phyloP scores from a whole-genome alignment of 2,888 invertebrate species.

The Listrodromus nycthemerus region DNA sequence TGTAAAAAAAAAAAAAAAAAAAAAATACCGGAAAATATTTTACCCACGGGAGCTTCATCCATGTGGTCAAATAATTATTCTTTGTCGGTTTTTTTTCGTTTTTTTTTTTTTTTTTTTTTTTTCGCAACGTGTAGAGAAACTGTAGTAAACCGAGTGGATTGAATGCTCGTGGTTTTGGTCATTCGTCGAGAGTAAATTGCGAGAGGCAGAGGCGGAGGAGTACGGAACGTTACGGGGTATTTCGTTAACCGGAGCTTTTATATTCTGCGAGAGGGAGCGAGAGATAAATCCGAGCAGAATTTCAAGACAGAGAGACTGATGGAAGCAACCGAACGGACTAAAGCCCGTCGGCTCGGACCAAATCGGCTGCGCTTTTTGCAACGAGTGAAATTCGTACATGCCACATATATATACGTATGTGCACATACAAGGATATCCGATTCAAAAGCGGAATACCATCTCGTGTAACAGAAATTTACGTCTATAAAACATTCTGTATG shows the following conservation, averaged over 20 bases:
- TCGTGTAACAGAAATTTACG: neutral
- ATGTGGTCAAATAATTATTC: conserved; percentile 2
- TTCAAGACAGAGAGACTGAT: conserved; percentile 29
- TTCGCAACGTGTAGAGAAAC: conserved; percentile 20
- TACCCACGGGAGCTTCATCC: conserved; percentile 2
- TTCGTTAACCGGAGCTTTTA: conserved; percentile 51
- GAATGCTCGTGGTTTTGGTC: conserved; percentile 53
- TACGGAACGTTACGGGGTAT: conserved; percentile 15
- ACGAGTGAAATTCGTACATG: conserved; percentile 16
- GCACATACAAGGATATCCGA: neutral
- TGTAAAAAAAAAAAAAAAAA: neutral
- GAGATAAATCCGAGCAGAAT: conserved; percentile 26
- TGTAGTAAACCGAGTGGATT: conserved; percentile 46
- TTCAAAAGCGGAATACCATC: neutral
- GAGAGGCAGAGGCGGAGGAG: conserved; percentile 4
- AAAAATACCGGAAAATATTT: neutral
- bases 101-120: conserved; percentile 1
- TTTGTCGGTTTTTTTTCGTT: neutral
- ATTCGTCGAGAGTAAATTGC: conserved; percentile 52
- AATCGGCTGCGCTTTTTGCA: conserved; percentile 19
- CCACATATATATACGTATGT: neutral
- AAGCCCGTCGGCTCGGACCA: conserved; percentile 6
- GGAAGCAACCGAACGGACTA: conserved; percentile 11
- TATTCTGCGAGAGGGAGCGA: conserved; percentile 28
- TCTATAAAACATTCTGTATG: neutral